A percentile compares a stretch with the other conserved stretches of the same genome.
Conservation (phyloP, 1,140 invertebrate genomes). For the Formica selysi region DNA sequence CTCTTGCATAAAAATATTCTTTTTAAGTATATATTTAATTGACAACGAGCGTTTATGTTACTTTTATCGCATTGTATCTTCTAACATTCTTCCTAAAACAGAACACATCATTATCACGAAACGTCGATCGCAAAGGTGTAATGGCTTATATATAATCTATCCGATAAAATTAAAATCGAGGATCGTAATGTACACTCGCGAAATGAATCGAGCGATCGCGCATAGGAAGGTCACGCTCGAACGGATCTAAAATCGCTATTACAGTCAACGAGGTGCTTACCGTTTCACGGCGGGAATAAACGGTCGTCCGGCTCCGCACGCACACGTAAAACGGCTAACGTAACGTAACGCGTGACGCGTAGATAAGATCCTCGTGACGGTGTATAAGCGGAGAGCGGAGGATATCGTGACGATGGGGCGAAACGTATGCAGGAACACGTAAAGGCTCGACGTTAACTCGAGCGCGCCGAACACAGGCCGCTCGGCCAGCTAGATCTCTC, state of each 20-base stretch:
- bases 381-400: constrained; percentile 43
- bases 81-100: not conserved
- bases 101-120: not conserved
- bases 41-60: not conserved
- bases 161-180: not conserved
- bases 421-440: constrained; percentile 77
- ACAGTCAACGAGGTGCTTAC: constrained; percentile 72
- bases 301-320: constrained; percentile 66
- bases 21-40: not conserved
- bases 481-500: constrained; percentile 61
- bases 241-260: constrained; percentile 77
- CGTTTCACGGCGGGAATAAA: constrained; percentile 72
- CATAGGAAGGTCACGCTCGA: constrained; percentile 17
- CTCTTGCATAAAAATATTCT: not conserved
- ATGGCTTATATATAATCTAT: not conserved
- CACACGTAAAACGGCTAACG: constrained; percentile 65
- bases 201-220: not conserved
- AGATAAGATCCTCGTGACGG: constrained; percentile 77
- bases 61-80: not conserved
- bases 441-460: constrained; percentile 72
- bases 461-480: constrained; percentile 39
- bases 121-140: not conserved
- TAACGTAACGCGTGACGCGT: constrained; percentile 75
- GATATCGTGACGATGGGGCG: constrained; percentile 65
- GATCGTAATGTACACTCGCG: not conserved